A percentile compares a stretch with the other conserved stretches of the same genome.
These are phyloP conservation scores for Gerris lacustris DNA, from an alignment of 2,888 invertebrate species.

Conservation along the genomic window DNA sequence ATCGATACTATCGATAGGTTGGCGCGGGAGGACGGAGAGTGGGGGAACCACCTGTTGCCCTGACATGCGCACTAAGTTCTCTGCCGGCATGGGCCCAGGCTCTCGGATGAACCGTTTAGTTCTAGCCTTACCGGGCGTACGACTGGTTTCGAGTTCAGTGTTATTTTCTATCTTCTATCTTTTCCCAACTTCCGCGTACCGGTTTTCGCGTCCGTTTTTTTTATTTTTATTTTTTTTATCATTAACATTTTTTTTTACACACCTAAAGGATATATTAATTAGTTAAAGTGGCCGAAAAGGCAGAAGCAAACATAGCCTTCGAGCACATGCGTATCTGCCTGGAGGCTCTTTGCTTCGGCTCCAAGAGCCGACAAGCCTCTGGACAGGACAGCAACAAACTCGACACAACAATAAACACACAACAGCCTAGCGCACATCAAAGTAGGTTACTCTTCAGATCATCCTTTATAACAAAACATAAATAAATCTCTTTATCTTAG, in stretches of 20 bases:
- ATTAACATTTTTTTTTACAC: too few relatives aligned
- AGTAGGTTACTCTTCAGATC: neutral
- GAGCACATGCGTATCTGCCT: constrained; percentile 71
- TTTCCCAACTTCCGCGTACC: too few relatives aligned
- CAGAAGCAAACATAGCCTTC: neutral
- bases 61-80: neutral
- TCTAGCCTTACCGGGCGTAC: neutral
- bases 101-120: neutral
- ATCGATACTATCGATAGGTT: too few relatives aligned
- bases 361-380: constrained; percentile 32
- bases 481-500: too few relatives aligned
- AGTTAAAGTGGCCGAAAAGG: too few relatives aligned
- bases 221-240: too few relatives aligned
- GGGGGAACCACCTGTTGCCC: neutral
- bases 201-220: too few relatives aligned
- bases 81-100: neutral
- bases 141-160: too few relatives aligned
- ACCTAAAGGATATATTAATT: too few relatives aligned
- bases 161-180: too few relatives aligned
- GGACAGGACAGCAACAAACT: neutral
- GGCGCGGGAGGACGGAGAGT: neutral
- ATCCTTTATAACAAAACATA: too few relatives aligned
- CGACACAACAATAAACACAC: neutral
- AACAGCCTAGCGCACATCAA: neutral
- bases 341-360: constrained; percentile 81